Conservation (phyloP, 2,888 invertebrate genomes). For the Pharmacophagus antenor region DNA sequence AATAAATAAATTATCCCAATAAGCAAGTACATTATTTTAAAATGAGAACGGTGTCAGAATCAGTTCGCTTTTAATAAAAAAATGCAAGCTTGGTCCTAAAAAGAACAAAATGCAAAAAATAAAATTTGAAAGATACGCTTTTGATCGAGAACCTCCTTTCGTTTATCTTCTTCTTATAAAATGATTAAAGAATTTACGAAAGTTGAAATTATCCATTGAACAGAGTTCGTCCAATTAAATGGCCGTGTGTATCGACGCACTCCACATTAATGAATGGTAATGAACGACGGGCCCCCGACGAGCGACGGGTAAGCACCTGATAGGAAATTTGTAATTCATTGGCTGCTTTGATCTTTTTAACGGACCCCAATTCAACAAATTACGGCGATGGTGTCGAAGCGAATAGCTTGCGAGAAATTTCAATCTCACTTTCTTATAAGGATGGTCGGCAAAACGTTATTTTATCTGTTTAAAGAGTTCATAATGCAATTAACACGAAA, state of each 20-base stretch:
- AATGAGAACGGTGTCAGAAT: too few relatives aligned
- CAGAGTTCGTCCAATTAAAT: neutral
- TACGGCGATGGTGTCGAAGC: conserved; percentile 20
- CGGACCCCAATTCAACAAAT: conserved; percentile 20
- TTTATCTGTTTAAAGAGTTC: neutral
- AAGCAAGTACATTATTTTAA: too few relatives aligned
- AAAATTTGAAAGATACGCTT: too few relatives aligned
- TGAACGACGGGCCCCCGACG: conserved; percentile 44
- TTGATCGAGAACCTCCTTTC: too few relatives aligned
- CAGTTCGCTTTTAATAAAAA: too few relatives aligned
- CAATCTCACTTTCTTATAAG: conserved; percentile 6
- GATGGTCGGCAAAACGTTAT: neutral
- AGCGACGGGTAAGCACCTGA: conserved; percentile 51
- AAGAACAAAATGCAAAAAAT: too few relatives aligned
- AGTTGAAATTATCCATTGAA: neutral
- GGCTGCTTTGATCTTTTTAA: conserved; percentile 31
- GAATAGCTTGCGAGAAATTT: conserved; percentile 11
- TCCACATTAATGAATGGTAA: conserved; percentile 48
- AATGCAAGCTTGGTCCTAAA: too few relatives aligned
- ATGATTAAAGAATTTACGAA: too few relatives aligned
- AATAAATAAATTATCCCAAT: too few relatives aligned
- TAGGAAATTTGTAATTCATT: conserved; percentile 50
- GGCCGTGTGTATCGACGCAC: conserved; percentile 19
- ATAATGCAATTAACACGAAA: neutral
- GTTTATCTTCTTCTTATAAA: too few relatives aligned